Evolutionary conservation across 2,888 invertebrate species (phyloP), one percentile per base, ranked within the genome.

Genomic region (Hermodice carunculata): DNA sequence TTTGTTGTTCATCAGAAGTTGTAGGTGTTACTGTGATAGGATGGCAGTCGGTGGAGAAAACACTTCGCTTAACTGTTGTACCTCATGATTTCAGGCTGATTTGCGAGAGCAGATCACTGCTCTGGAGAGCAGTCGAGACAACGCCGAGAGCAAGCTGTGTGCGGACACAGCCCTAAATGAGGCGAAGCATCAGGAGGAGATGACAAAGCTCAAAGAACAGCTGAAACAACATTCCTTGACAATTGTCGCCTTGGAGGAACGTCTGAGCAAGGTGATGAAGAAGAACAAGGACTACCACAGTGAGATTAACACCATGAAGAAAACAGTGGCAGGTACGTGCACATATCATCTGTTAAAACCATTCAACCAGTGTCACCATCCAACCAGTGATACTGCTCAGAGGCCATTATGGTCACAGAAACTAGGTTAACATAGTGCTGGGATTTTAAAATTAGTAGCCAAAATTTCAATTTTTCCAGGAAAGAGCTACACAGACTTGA

Each of bases 201-300:
- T 83, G 8, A 60, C 63, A 31, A 69, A 72, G 17, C 84, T 80
- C 69, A 82, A 79, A 64, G 85, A 86, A 67, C 84, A 85, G 66
- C 79, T 82, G 11, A 78, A 76, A 42, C 85, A 86, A 69, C 85
- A 86, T 69, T 81, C 85, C 2, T 80, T 85, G 22, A 86, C 85
- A 31, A 85, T 86, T 54, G 81, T 82, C 70, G 75, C 82, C 54
- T 81, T 85, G 81, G 85, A 86, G 68, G 85, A 85, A 59, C 70
- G 81, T 24, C 63, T 84, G 28, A 75, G 75, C 48, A 84, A 82
- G 64, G 72, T 81, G 11, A 76, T 77, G 62, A 84, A 83, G 73
- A 80, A 79, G 65, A 82, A 81, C 63, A 82, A 81, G 60, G 81
- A 83, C 54, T 78, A 75, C 66, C 78, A 77, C 34, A 75, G 79